A percentile compares a stretch with the other conserved stretches of the same genome.
Conservation (phyloP, 2,888 invertebrate species). For the Psococerastis gibbosa region DNA sequence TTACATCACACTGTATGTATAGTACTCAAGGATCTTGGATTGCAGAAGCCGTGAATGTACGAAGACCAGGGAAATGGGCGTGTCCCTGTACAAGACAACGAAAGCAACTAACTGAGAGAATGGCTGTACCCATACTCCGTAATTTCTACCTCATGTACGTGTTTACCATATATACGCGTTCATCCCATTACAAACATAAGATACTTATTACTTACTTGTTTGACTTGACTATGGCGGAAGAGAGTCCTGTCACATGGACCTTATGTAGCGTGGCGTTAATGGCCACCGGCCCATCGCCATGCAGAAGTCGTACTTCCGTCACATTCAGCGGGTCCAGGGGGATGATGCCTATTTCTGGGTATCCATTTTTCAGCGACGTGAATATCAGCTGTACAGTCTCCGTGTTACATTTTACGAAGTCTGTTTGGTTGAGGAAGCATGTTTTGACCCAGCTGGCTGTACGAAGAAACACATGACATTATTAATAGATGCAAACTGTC, state of each 20-base stretch:
- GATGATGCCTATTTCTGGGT: conserved; percentile 37
- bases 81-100: no score
- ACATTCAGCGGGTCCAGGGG: conserved; percentile 45
- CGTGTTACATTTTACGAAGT: conserved; percentile 46
- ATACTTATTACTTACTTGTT: conserved; percentile 33
- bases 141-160: no score
- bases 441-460: conserved; percentile 48
- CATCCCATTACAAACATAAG: no score
- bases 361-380: conserved; percentile 35
- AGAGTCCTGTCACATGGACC: conserved; percentile 43
- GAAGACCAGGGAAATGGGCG: no score
- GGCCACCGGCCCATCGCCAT: conserved; percentile 47
- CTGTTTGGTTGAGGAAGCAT: conserved; percentile 40
- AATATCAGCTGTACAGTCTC: conserved; percentile 48
- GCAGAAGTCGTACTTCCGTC: conserved; percentile 41
- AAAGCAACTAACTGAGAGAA: no score
- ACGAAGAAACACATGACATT: neutral
- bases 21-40: no score
- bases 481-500: no score
- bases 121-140: no score
- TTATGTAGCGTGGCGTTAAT: conserved; percentile 48
- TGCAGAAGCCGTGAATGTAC: no score
- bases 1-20: no score
- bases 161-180: no score
- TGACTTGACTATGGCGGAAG: conserved; percentile 36